phyloP scores from a whole-genome alignment of 2,888 invertebrate genomes.

The Schrankia costaestrigalis region DNA sequence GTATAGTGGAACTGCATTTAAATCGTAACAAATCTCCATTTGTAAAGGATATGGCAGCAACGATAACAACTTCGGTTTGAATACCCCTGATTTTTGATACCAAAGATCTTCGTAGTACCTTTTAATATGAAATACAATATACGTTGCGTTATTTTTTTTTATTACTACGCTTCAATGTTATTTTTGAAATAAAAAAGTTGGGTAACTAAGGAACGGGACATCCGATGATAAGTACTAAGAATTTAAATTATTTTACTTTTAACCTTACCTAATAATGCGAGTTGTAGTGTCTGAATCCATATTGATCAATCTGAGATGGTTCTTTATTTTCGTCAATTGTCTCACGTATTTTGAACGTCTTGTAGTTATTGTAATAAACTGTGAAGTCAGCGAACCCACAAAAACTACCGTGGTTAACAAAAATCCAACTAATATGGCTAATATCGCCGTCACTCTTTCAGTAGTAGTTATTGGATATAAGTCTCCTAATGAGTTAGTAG shows the following conservation, averaged over 20 bases:
- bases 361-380: slow-evolving; percentile 72
- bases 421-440: slow-evolving; percentile 67
- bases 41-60: slow-evolving; percentile 70
- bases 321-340: slow-evolving; percentile 65
- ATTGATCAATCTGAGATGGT: slow-evolving; percentile 65
- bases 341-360: slow-evolving; percentile 68
- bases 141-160: background rate
- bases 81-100: slow-evolving; percentile 76
- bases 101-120: slow-evolving; percentile 78
- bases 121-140: slow-evolving; percentile 3
- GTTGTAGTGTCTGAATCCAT: slow-evolving; percentile 62
- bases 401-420: slow-evolving; percentile 71
- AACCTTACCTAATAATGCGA: slow-evolving; percentile 63
- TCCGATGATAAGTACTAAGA: too few relatives aligned
- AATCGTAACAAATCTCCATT: slow-evolving; percentile 77
- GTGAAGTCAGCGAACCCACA: slow-evolving; percentile 74
- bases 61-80: slow-evolving; percentile 61
- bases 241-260: background rate
- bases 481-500: slow-evolving; percentile 71
- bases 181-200: too few relatives aligned
- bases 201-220: too few relatives aligned
- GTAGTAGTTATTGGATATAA: slow-evolving; percentile 65
- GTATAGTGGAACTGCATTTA: slow-evolving; percentile 73
- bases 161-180: background rate
- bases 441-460: slow-evolving; percentile 61